Conservation (phyloP, 2,113 vertebrate species). For the Cichladusa arquata region DNA sequence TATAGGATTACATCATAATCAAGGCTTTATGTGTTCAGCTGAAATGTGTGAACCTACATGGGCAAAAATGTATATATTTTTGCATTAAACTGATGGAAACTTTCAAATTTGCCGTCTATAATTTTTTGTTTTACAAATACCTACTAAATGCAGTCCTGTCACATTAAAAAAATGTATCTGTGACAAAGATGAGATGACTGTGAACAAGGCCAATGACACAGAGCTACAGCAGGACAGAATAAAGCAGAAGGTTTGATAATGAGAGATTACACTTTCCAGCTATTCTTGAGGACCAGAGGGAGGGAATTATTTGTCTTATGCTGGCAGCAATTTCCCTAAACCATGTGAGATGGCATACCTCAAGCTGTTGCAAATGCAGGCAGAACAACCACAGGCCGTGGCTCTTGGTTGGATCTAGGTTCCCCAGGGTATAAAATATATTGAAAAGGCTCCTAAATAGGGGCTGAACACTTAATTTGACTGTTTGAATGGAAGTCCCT, state of each 20-base stretch:
- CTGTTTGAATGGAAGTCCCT: constrained; percentile 71
- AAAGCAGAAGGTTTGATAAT: constrained; percentile 84
- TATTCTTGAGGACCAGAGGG: constrained; percentile 77
- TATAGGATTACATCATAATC: not conserved
- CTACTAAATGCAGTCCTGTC: constrained; percentile 76
- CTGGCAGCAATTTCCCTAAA: constrained; percentile 89
- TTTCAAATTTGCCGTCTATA: constrained; percentile 6
- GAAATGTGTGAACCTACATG: constrained; percentile 8
- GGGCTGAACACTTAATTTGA: constrained; percentile 84
- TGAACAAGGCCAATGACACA: constrained; percentile 67
- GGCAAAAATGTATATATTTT: constrained; percentile 1
- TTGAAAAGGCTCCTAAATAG: constrained; percentile 82
- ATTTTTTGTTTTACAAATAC: constrained; percentile 29
- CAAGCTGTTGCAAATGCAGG: constrained; percentile 87
- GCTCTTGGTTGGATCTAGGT: constrained; percentile 74
- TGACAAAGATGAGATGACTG: constrained; percentile 71
- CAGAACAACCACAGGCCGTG: constrained; percentile 62
- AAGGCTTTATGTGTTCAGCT: constrained; percentile 26
- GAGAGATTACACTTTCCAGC: constrained; percentile 80
- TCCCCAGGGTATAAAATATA: constrained; percentile 82
- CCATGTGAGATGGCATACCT: constrained; percentile 83
- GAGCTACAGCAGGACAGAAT: constrained; percentile 73
- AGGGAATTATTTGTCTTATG: constrained; percentile 86
- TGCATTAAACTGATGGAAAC: constrained; percentile 16
- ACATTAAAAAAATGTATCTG: constrained; percentile 75